Evolutionary conservation across 2,888 invertebrate species (phyloP).

Genomic region (Drosophila recens): DNA sequence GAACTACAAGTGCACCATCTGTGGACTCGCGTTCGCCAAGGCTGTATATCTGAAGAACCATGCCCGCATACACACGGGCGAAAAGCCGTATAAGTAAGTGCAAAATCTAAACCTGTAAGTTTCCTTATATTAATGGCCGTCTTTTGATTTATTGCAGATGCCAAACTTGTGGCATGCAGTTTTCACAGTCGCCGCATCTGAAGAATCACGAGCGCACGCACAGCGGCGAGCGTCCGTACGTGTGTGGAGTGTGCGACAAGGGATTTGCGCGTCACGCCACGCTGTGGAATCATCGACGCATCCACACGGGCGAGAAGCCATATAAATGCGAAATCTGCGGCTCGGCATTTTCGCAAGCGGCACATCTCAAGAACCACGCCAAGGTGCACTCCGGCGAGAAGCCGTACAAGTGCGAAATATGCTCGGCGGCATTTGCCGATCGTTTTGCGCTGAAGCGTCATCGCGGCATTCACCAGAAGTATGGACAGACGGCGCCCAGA

Average conservation of each 20-base stretch:
- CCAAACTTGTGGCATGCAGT: constrained; percentile 95
- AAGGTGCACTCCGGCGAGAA: constrained; percentile 94
- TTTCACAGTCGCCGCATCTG: constrained; percentile 94
- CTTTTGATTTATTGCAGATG: constrained; percentile 86
- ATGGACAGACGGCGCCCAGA: constrained; percentile 87
- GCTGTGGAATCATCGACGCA: constrained; percentile 94
- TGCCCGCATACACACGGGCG: constrained; percentile 94
- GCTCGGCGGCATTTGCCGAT: constrained; percentile 94
- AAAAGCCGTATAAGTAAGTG: constrained; percentile 92
- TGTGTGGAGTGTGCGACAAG: constrained; percentile 95
- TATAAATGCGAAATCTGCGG: constrained; percentile 93
- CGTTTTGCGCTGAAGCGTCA: constrained; percentile 94
- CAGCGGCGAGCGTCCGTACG: constrained; percentile 94
- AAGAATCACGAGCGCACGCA: constrained; percentile 96
- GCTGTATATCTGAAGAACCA: constrained; percentile 96
- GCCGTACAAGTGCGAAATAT: constrained; percentile 93
- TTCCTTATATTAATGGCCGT: constrained; percentile 13
- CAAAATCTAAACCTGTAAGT: background rate
- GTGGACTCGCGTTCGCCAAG: constrained; percentile 94
- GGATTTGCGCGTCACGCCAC: constrained; percentile 95
- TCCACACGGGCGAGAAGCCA: constrained; percentile 90
- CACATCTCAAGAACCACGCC: constrained; percentile 94
- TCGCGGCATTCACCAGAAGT: constrained; percentile 94
- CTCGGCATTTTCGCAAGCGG: constrained; percentile 95
- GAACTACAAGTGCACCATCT: constrained; percentile 95